These are phyloP conservation scores for Piscicola geometra DNA, from an alignment of 2,888 invertebrate species.

Conservation along the genomic window DNA sequence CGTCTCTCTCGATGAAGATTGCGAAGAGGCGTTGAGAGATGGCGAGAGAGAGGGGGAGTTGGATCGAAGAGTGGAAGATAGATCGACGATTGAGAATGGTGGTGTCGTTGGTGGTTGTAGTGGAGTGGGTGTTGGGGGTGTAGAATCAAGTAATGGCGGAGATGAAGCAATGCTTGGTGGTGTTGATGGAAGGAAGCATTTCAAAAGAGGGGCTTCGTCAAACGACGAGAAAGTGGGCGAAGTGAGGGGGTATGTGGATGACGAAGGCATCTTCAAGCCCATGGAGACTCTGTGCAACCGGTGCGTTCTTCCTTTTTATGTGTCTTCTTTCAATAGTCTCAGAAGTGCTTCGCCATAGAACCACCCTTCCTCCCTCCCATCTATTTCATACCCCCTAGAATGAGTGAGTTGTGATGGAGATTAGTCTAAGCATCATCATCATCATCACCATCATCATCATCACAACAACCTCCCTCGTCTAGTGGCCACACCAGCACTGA, in stretches of 20 bases:
- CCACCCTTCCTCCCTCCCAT: neutral
- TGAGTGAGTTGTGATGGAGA: too few species aligned
- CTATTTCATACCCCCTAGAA: neutral
- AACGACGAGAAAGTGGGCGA: neutral
- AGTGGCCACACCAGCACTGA: neutral
- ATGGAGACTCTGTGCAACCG: neutral
- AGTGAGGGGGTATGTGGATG: neutral
- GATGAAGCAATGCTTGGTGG: neutral
- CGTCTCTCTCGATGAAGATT: too few species aligned
- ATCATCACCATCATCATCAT: neutral
- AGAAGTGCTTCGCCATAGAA: neutral
- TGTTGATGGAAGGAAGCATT: neutral
- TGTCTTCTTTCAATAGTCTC: too few species aligned
- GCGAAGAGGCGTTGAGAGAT: too few species aligned
- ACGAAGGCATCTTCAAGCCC: neutral
- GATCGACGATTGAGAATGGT: too few species aligned
- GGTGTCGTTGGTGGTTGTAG: neutral
- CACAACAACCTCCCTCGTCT: neutral
- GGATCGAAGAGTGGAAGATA: too few species aligned
- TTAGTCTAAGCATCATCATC: neutral
- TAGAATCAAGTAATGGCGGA: neutral
- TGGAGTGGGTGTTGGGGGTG: constrained; percentile 14
- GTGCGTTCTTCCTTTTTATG: neutral
- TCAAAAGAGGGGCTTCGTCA: neutral
- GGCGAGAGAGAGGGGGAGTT: too few species aligned